Conservation (phyloP, 2,797 vertebrate species). For the Sebastes elongatus region DNA sequence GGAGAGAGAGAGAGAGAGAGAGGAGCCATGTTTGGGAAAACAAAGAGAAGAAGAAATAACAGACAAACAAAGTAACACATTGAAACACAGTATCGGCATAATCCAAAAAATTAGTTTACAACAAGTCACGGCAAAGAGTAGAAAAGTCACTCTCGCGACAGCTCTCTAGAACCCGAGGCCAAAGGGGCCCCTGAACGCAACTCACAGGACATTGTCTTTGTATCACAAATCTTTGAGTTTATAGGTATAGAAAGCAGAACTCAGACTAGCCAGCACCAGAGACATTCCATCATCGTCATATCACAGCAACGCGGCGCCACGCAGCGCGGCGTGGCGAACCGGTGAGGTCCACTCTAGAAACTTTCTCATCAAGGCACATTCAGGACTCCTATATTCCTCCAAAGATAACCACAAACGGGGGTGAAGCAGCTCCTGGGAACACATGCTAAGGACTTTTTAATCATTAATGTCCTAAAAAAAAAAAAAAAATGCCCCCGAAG, state of each 20-base stretch:
- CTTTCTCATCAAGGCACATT: constrained; percentile 83
- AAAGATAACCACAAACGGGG: background rate
- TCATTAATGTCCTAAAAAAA: background rate
- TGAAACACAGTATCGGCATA: constrained; percentile 58
- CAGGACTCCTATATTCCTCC: constrained; percentile 56
- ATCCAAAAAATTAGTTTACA: constrained; percentile 54
- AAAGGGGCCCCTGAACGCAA: constrained; percentile 54
- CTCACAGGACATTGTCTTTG: constrained; percentile 47
- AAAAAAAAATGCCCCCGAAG: constrained; percentile 5
- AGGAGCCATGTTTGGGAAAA: constrained; percentile 72
- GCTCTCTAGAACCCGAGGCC: constrained; percentile 43
- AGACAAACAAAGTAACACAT: constrained; percentile 31
- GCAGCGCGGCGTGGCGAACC: background rate
- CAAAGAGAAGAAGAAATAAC: constrained; percentile 47
- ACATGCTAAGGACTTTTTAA: background rate
- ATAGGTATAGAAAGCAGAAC: constrained; percentile 70
- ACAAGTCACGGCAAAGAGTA: constrained; percentile 66
- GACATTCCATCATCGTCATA: constrained; percentile 71
- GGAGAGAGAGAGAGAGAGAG: constrained; percentile 5
- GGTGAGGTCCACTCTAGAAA: constrained; percentile 48
- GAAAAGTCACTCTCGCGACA: constrained; percentile 59
- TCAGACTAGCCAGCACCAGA: constrained; percentile 75
- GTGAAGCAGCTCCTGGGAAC: constrained; percentile 31
- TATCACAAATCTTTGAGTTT: constrained; percentile 62
- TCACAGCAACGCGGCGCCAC: constrained; percentile 45